Conservation (phyloP, 2,888 invertebrate species). For the Acleris laterana region DNA sequence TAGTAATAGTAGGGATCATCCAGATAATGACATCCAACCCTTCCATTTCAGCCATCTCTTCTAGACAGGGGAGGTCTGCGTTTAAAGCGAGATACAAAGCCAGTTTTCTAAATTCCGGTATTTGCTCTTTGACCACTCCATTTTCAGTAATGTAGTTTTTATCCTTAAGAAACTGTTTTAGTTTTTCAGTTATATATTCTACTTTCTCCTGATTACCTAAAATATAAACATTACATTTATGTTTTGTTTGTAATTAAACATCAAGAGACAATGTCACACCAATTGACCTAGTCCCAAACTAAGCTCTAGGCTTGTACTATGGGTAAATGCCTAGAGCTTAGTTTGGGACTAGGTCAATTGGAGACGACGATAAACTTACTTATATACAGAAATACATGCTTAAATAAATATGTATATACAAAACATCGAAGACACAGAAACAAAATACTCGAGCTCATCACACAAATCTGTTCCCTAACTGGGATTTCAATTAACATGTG, state of each 20-base stretch:
- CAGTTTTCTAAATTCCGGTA: constrained; percentile 56
- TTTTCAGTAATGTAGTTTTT: constrained; percentile 56
- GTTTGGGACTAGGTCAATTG: no score
- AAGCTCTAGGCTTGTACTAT: no score
- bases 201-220: constrained; percentile 74
- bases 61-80: constrained; percentile 61
- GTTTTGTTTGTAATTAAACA: neutral
- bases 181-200: constrained; percentile 51
- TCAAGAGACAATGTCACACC: no score
- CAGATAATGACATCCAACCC: constrained; percentile 65
- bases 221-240: constrained; percentile 41
- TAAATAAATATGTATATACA: no score
- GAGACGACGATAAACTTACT: no score
- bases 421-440: no score
- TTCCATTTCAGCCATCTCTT: constrained; percentile 61
- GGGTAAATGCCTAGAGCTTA: no score
- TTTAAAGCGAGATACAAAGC: constrained; percentile 69
- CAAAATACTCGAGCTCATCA: neutral
- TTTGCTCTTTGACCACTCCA: constrained; percentile 46
- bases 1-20: constrained; percentile 68
- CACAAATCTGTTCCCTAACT: neutral
- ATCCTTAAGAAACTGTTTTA: constrained; percentile 58
- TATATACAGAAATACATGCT: no score
- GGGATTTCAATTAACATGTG: no score
- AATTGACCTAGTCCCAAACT: no score